Evolutionary conservation across 2,888 invertebrate species (phyloP), one percentile per base, ranked within the genome.

Genomic region (Caenorhabditis afra): DNA sequence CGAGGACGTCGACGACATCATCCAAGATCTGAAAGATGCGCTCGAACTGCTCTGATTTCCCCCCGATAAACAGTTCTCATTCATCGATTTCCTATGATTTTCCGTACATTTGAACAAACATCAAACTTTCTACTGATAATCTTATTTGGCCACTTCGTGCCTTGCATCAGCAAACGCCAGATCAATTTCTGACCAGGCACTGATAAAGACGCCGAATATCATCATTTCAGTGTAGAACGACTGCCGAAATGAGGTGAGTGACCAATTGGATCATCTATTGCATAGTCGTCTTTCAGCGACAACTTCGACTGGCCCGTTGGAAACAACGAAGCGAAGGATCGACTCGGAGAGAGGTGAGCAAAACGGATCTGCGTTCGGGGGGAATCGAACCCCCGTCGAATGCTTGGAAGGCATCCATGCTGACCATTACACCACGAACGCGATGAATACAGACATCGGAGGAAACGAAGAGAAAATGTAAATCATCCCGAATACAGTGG

Each of bases 1-100:
- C 8, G 91, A 91, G 65, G 87, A 90, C 45, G 82, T 86, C 4
- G 88, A 87, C 18, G 91, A 91, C 62, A 82, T 91, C 39, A 89
- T 91, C 41, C 4, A 11, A 4, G 41, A 41, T 11, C 11, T 11
- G 41, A 41, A 41, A 8, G 14, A 41, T 8, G 11, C 41, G 4
- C 41, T 41, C 4, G 11, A 41, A 41, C 4, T 41, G 12, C 11
- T 41, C 11, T 29, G 29, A 29, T 29, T 29, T 29, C 7, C 29
- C 7, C 29, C 7, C 29, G 29, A 29, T 29, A 29, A 29, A 29
- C 7, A 7, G 7, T 7, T 29, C 29, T 7, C 7, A 29, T n/a
- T n/a, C n/a, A n/a, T n/a, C n/a, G n/a, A n/a, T n/a, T n/a, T n/a
- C n/a, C n/a, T n/a, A n/a, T n/a, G n/a, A n/a, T n/a, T n/a, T n/a